Base-by-base conservation (phyloP, 2,888 invertebrate species). In the Dicranocentrus wangi region DNA sequence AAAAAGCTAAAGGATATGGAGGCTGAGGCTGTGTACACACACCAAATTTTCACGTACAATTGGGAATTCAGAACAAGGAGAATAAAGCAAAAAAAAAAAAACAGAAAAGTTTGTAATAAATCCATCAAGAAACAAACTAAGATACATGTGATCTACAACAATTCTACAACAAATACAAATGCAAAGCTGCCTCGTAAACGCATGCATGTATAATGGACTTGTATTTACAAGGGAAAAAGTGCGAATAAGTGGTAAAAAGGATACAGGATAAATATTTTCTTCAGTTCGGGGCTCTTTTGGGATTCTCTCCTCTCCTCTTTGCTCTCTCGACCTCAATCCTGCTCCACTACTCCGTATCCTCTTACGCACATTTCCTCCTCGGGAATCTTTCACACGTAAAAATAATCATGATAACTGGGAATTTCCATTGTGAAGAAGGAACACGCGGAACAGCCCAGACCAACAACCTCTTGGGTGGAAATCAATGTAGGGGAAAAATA, bases 81-180 rank as follows among this genome's bases (percentile, higher is more conserved):
- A 77, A 39, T 55, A 28, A 7, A 51, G 32, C 25, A 55, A 53
- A 25, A 43, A 71, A n/a, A 42, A 17, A 43, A 71, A n/a, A 42
- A 17, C 17, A 27, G 21, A 61, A 70, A 68, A 69, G 69, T 63
- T 66, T 66, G 79, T 66, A 79, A 79, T 79, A 79, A 79, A 79
- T 79, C 79, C 79, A 79, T 79, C 79, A 79, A 58, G 55, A 32
- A 71, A 66, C 65, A 72, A 78, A 78, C 70, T 25, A 78, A 70
- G 78, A 78, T 61, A 63, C 70, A 70, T 63, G 61, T 69, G 39
- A 58, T 66, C 55, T 55, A 66, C 66, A n/a, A n/a, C 23, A 27
- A 17, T 17, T 17, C 19, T 17, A 8, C 19, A n/a, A 13, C 53
- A 53, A 5, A 17, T 58, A 7, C 25, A 58, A 10, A 58, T 8